Base-by-base conservation (phyloP, 2,113 vertebrate genomes). In the Aptenodytes forsteri region DNA sequence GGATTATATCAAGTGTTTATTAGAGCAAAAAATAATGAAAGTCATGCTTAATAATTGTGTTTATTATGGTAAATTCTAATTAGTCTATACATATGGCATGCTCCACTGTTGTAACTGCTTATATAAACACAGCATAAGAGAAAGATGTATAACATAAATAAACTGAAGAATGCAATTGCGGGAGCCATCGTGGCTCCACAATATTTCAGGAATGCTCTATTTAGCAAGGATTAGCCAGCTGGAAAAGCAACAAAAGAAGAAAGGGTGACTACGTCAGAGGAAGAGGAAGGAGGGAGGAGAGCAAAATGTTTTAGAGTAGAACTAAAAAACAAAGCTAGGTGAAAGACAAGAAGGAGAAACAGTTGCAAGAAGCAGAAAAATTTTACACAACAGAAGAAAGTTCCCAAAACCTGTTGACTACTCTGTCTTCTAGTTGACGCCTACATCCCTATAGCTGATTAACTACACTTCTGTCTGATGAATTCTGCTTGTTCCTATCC, bases 21-120 rank as follows among this genome's bases (percentile, higher is more conserved):
- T 80, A 54, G 23, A 88, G 54, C 1, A 64, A 86, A 71, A 81
- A 89, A 71, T 65, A 89, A 87, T 27, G 10, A 75, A 93, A 95
- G 13, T 19, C 17, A 8, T 87, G 80, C 89, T 87, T 91, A 81
- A 93, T 75, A 21, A 34, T 12, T 89, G 69, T 89, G 77, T 89
- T 91, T 87, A 64, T 82, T 91, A 52, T 13, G 40, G 61, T 85
- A 76, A 95, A 75, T 91, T 89, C 38, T 89, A 95, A 97, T 93
- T 94, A 93, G 52, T 47, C 81, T 64, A 15, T 13, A 36, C 36
- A 87, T 87, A 84, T 87, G 87, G 26, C 0, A 0, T 42, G 55
- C 5, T 64, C 18, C 32, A 27, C 20, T 71, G 20, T 59, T 84
- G 64, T 78, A 93, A 64, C 46, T 64, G 52, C 46, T 52, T 75